Conservation (phyloP, 2,797 vertebrate species). For the Zenarchopterus dispar region DNA sequence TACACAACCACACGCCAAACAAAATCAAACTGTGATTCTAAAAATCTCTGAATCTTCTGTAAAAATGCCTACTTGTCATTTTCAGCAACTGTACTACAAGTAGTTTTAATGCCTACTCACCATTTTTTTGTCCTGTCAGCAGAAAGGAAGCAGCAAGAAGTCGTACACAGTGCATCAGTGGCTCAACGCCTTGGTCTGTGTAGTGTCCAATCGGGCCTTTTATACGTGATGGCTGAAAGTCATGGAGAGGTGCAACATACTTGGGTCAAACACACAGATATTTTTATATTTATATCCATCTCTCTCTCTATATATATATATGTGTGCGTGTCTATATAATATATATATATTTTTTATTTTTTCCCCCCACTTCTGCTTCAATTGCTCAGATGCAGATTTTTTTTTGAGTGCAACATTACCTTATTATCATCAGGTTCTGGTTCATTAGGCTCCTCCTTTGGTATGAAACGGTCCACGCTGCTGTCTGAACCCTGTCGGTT, state of each 20-base stretch:
- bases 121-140: conserved; percentile 90
- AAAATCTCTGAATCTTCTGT: not conserved
- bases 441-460: conserved; percentile 89
- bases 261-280: not conserved
- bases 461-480: conserved; percentile 87
- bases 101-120: conserved; percentile 67
- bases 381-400: too few relatives aligned
- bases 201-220: conserved; percentile 94
- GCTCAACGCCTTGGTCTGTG: conserved; percentile 85
- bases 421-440: conserved; percentile 87
- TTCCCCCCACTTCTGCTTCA: too few relatives aligned
- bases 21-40: not conserved
- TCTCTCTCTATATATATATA: too few relatives aligned
- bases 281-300: too few relatives aligned
- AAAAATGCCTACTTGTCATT: not conserved
- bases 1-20: too few relatives aligned
- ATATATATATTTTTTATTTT: too few relatives aligned
- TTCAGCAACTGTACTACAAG: not conserved
- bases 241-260: conserved; percentile 1
- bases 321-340: too few relatives aligned
- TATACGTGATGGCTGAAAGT: conserved; percentile 87
- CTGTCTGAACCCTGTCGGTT: conserved; percentile 92
- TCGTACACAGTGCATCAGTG: conserved; percentile 93
- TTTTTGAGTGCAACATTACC: conserved; percentile 68
- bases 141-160: conserved; percentile 95